A percentile compares a stretch with the other conserved stretches of the same genome.
phyloP scores from a whole-genome alignment of 1,140 invertebrate species.

The Olivierus martensii region DNA sequence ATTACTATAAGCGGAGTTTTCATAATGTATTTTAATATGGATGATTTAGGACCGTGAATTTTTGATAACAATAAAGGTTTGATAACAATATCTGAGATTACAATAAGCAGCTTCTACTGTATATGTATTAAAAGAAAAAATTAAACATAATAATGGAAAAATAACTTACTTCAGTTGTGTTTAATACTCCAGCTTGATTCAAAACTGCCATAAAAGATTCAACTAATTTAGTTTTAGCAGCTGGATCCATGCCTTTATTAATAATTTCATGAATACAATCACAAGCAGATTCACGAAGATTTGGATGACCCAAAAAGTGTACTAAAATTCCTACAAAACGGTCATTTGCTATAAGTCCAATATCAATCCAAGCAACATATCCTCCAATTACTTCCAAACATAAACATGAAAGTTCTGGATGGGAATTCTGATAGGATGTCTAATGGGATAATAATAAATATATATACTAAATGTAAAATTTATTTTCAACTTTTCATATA shows the following conservation, averaged over 20 bases:
- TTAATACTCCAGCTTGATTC: conserved; percentile 31
- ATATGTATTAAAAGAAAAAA: no score
- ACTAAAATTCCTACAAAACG: conserved; percentile 40
- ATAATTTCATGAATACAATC: conserved; percentile 43
- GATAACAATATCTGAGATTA: no score
- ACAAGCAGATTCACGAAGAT: conserved; percentile 36
- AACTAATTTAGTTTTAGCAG: conserved; percentile 39
- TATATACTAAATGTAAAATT: no score
- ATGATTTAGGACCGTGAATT: no score
- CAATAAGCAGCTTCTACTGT: no score
- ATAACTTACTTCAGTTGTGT: conserved; percentile 26
- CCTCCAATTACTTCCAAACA: conserved; percentile 41
- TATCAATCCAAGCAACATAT: conserved; percentile 47
- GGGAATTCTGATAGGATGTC: conserved; percentile 26
- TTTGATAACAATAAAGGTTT: no score
- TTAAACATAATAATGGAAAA: no score
- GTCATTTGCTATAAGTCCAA: conserved; percentile 41
- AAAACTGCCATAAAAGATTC: conserved; percentile 39
- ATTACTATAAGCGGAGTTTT: no score
- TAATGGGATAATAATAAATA: no score
- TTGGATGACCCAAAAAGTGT: conserved; percentile 28
- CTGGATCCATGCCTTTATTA: conserved; percentile 44
- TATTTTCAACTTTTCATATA: no score
- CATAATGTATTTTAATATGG: no score
- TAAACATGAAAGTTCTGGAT: conserved; percentile 33